These are phyloP conservation scores for Reticulitermes lucifugus DNA, from an alignment of 2,888 invertebrate genomes.

Conservation along the genomic window DNA sequence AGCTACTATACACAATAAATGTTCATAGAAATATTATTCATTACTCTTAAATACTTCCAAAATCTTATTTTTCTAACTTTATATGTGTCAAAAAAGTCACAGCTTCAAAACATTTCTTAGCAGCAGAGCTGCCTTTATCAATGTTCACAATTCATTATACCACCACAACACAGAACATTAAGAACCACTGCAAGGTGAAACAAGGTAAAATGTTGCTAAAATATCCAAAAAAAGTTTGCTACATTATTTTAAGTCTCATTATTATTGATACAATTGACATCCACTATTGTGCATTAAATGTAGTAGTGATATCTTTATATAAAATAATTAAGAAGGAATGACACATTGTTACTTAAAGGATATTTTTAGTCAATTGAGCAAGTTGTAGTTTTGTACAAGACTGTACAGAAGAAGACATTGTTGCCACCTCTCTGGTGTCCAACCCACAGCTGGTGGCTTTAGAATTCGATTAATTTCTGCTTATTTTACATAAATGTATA, in stretches of 20 bases:
- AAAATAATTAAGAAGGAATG: constrained; percentile 20
- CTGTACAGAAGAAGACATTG: constrained; percentile 40
- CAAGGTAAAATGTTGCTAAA: constrained; percentile 9
- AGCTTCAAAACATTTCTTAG: constrained; percentile 34
- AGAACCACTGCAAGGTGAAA: constrained; percentile 3
- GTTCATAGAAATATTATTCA: constrained; percentile 25
- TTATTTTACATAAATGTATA: not conserved
- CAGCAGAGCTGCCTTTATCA: constrained; percentile 22
- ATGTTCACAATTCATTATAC: constrained; percentile 24
- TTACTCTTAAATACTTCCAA: constrained; percentile 34
- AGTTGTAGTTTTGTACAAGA: constrained; percentile 38
- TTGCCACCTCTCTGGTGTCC: constrained; percentile 25
- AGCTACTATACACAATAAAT: constrained; percentile 15
- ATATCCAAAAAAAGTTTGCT: constrained; percentile 16
- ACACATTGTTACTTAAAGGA: constrained; percentile 5
- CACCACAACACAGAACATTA: constrained; percentile 19
- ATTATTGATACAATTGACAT: constrained; percentile 27
- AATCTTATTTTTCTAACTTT: constrained; percentile 18
- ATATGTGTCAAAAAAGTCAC: constrained; percentile 43
- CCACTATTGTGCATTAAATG: constrained; percentile 8
- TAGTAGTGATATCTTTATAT: constrained; percentile 9
- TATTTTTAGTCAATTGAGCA: constrained; percentile 28
- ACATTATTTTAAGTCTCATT: not conserved
- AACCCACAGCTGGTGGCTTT: constrained; percentile 25
- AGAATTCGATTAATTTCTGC: constrained; percentile 29